Evolutionary conservation across 2,888 invertebrate species (phyloP).

Genomic region (Patella pellucida): DNA sequence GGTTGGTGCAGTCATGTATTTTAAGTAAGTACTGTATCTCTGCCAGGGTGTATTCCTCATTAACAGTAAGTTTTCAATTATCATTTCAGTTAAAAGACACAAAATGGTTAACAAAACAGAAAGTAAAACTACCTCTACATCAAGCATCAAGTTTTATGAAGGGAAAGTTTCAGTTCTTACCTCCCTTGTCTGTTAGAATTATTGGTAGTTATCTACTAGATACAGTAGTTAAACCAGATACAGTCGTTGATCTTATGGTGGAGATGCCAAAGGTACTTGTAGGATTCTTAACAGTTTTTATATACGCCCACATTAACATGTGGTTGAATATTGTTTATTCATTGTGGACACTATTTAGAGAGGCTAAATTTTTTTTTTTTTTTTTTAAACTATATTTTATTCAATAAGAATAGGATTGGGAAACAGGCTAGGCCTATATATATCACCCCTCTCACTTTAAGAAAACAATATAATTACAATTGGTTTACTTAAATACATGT

Average conservation of each 20-base stretch:
- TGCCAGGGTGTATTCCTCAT: not conserved
- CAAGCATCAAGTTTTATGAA: slow-evolving; percentile 73
- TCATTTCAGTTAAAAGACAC: slow-evolving; percentile 48
- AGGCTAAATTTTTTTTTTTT: not conserved
- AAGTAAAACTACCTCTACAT: slow-evolving; percentile 76
- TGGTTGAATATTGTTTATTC: not conserved
- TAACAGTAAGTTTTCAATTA: not conserved
- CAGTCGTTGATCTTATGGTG: slow-evolving; percentile 80
- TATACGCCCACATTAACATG: not conserved
- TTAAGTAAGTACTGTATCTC: slow-evolving; percentile 4
- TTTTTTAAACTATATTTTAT: no score
- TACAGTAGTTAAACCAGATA: slow-evolving; percentile 78
- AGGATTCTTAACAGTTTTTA: not conserved
- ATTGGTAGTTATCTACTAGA: slow-evolving; percentile 81
- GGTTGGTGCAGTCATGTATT: no score
- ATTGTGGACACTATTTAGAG: not conserved
- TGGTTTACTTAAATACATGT: no score
- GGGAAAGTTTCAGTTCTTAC: slow-evolving; percentile 77
- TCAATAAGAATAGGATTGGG: no score
- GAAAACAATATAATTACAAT: no score
- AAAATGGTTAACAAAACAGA: slow-evolving; percentile 71
- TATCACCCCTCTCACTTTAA: no score
- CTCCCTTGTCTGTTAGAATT: slow-evolving; percentile 77
- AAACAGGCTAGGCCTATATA: no score
- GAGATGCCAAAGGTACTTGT: slow-evolving; percentile 79